phyloP scores from a whole-genome alignment of 2,113 vertebrate genomes.

The Pachycephala philippinensis region DNA sequence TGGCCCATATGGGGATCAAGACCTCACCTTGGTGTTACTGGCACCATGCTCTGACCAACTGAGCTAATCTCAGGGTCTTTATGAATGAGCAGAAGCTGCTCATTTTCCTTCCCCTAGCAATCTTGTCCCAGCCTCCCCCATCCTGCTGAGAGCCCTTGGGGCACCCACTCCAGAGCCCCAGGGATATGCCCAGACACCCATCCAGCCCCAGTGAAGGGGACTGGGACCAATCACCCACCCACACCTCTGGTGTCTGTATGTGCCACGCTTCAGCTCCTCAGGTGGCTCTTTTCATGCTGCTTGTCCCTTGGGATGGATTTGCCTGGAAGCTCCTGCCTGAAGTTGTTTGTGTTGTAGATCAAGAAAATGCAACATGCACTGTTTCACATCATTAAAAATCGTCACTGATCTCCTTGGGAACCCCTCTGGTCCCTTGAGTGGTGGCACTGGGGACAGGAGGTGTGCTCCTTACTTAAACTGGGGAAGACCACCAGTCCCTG shows the following conservation, averaged over 20 bases:
- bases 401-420: background rate
- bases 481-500: background rate
- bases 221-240: background rate
- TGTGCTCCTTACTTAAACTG: background rate
- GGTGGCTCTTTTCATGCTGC: background rate
- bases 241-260: no score
- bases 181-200: background rate
- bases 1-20: background rate
- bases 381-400: background rate
- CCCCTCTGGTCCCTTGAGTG: background rate
- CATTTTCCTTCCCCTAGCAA: background rate
- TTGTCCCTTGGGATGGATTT: background rate
- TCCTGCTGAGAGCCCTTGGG: fast-evolving
- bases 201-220: background rate
- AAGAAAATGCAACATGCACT: background rate
- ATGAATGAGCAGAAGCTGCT: background rate
- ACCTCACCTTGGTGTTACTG: background rate
- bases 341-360: background rate
- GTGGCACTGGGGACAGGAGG: background rate
- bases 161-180: fast-evolving
- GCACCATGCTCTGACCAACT: background rate
- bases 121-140: background rate
- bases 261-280: background rate
- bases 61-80: background rate
- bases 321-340: background rate